phyloP scores from a whole-genome alignment of 1,140 invertebrate species.

The Dermatophagoides farinae region DNA sequence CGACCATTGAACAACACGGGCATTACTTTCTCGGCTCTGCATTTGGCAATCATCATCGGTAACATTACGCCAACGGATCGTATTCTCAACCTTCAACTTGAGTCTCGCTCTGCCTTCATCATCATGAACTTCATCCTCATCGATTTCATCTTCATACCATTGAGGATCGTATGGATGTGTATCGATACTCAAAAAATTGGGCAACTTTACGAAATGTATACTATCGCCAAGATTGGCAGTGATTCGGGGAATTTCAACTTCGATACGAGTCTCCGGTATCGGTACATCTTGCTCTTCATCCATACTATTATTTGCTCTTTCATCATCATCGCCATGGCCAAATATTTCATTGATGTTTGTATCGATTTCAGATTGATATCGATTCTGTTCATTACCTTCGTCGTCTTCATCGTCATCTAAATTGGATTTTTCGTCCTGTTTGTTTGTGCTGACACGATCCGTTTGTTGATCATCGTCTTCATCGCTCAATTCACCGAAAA shows the following conservation, averaged over 20 bases:
- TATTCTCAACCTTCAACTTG: slow-evolving; percentile 49
- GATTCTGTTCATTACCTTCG: slow-evolving; percentile 16
- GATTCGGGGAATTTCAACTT: slow-evolving; percentile 89
- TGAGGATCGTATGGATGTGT: slow-evolving; percentile 72
- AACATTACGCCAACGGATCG: slow-evolving; percentile 77
- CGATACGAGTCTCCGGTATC: slow-evolving; percentile 74
- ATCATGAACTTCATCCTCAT: slow-evolving; percentile 91
- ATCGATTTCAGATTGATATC: neutral
- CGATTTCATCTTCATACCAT: slow-evolving; percentile 96
- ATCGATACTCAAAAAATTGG: slow-evolving; percentile 54
- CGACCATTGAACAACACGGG: slow-evolving; percentile 84
- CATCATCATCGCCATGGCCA: slow-evolving; percentile 29
- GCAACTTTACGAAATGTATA: slow-evolving; percentile 81
- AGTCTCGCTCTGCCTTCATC: slow-evolving; percentile 82
- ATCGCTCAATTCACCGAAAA: slow-evolving; percentile 50
- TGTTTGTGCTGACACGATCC: neutral
- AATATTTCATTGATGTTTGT: slow-evolving; percentile 1
- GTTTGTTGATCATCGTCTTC: slow-evolving; percentile 20
- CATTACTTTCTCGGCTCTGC: slow-evolving; percentile 74
- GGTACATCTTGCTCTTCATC: slow-evolving; percentile 27
- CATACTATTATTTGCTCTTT: neutral
- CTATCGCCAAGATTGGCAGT: slow-evolving; percentile 71
- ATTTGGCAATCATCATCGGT: slow-evolving; percentile 59
- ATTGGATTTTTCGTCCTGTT: slow-evolving; percentile 24
- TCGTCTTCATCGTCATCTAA: slow-evolving; percentile 19